These are phyloP conservation scores for Bagarius yarrelli DNA, from an alignment of 2,113 vertebrate species.

Conservation along the genomic window DNA sequence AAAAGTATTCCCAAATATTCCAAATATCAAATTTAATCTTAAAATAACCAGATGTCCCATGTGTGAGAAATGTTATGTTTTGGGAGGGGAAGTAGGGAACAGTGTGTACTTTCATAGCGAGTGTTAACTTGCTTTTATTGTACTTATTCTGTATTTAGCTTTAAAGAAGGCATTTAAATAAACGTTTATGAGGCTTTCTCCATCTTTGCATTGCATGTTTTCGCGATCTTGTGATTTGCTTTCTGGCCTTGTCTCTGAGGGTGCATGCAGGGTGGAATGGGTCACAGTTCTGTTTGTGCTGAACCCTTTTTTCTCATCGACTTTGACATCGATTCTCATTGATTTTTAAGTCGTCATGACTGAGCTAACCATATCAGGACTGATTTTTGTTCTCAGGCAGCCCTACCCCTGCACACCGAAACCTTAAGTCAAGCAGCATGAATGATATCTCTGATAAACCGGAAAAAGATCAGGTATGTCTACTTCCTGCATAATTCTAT, in stretches of 20 bases:
- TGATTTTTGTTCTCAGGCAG: constrained; percentile 76
- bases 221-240: constrained; percentile 1
- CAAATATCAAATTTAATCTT: not conserved
- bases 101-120: not conserved
- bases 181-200: not conserved
- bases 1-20: not conserved
- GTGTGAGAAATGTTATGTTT: not conserved
- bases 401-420: constrained; percentile 82
- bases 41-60: not conserved
- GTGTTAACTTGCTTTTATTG: not conserved
- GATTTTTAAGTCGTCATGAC: not conserved
- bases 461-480: constrained; percentile 92
- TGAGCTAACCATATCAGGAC: constrained; percentile 31
- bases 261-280: constrained; percentile 52
- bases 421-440: constrained; percentile 88
- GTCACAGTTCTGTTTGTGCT: constrained; percentile 56
- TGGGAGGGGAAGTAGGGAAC: not conserved
- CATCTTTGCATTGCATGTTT: constrained; percentile 3
- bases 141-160: not conserved
- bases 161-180: not conserved
- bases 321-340: not conserved
- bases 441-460: constrained; percentile 97
- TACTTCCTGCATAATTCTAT: not conserved
- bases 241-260: constrained; percentile 18
- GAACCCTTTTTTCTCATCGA: constrained; percentile 3